Conservation (phyloP, 1,140 invertebrate genomes). For the Melanaphis sacchari region DNA sequence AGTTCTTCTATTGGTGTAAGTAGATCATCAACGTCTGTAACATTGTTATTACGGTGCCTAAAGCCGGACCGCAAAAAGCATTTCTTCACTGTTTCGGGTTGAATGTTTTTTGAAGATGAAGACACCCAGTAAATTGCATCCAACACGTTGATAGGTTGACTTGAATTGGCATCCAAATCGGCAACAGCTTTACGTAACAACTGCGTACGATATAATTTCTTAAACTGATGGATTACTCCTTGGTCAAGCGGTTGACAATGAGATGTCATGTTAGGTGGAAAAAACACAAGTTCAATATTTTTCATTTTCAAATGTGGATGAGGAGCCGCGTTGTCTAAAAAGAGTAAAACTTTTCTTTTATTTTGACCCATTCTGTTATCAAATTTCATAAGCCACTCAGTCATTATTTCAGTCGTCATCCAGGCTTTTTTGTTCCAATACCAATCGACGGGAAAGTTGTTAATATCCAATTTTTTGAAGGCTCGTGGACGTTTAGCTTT, state of each 20-base stretch:
- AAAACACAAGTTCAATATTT: not conserved
- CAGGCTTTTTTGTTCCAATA: not conserved
- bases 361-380: not conserved
- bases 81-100: no score
- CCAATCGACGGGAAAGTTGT: not conserved
- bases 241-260: not conserved
- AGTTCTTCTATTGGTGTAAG: not conserved
- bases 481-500: not conserved
- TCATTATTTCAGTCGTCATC: not conserved
- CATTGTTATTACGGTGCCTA: not conserved
- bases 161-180: no score
- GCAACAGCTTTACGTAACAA: not conserved
- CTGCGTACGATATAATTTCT: not conserved
- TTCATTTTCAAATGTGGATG: constrained; percentile 5
- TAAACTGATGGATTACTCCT: not conserved
- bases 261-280: not conserved
- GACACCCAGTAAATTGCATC: no score
- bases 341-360: not conserved
- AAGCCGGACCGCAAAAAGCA: not conserved
- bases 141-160: no score
- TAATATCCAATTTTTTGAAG: not conserved
- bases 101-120: no score
- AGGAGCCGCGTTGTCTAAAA: not conserved
- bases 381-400: not conserved
- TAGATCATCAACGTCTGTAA: not conserved